Conservation (phyloP, 2,797 vertebrate genomes). For the Aphelocoma californica region DNA sequence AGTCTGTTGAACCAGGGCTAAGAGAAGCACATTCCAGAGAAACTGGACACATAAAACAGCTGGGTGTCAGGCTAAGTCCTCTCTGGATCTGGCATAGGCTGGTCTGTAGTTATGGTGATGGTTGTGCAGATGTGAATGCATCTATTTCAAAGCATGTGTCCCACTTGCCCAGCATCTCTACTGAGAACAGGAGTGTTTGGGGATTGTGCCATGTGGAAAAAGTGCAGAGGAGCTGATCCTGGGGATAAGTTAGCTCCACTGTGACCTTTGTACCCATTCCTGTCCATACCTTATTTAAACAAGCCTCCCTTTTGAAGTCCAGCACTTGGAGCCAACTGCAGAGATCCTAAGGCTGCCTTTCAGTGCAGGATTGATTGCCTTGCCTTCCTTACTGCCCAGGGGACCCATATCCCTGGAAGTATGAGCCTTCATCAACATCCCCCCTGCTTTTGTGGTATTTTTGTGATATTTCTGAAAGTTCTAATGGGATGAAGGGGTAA, state of each 20-base stretch:
- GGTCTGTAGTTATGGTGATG: accelerated
- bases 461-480: background rate
- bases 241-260: background rate
- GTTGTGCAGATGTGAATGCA: background rate
- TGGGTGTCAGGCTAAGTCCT: background rate
- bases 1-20: background rate
- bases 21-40: background rate
- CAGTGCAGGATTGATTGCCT: background rate
- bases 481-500: background rate
- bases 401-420: background rate
- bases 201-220: background rate
- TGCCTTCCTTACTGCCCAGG: background rate
- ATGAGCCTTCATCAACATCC: background rate
- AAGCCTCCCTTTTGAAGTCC: background rate
- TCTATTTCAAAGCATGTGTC: background rate
- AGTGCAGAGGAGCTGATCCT: background rate
- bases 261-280: background rate
- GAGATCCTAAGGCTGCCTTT: background rate
- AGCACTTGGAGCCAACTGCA: background rate
- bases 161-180: background rate
- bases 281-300: background rate
- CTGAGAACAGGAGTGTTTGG: background rate
- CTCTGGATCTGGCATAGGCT: background rate
- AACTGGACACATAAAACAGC: background rate
- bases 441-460: background rate